These are phyloP conservation scores for Hippocampus kuda DNA, from an alignment of 2,797 vertebrate species.

Conservation along the genomic window DNA sequence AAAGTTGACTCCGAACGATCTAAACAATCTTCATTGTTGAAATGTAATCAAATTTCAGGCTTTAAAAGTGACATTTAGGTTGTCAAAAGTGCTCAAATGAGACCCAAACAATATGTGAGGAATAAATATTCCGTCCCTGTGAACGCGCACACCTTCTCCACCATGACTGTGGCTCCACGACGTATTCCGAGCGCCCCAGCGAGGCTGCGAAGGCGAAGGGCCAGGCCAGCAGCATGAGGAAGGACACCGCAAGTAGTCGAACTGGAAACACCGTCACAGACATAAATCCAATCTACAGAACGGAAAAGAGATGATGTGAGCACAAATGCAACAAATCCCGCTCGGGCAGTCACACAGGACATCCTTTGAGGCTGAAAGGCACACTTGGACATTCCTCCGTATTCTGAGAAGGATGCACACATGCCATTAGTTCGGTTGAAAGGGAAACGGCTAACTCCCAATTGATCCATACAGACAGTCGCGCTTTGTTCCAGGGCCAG, in stretches of 20 bases:
- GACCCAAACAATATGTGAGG: too few species aligned
- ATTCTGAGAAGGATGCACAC: neutral
- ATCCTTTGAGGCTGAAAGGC: constrained; percentile 7
- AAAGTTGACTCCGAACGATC: too few species aligned
- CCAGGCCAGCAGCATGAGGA: constrained; percentile 96
- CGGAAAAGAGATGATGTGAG: constrained; percentile 18
- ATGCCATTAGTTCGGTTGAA: constrained; percentile 18
- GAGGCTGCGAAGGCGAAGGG: constrained; percentile 82
- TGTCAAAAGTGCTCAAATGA: too few species aligned
- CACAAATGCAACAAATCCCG: neutral
- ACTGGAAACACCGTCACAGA: constrained; percentile 87
- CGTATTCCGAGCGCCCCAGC: constrained; percentile 70
- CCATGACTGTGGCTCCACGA: constrained; percentile 72
- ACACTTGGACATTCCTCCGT: neutral
- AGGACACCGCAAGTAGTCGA: constrained; percentile 79
- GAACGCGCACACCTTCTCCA: constrained; percentile 75
- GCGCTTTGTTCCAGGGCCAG: neutral
- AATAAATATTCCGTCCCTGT: too few species aligned
- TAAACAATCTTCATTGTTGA: too few species aligned
- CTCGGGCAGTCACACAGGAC: neutral
- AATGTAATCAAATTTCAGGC: too few species aligned
- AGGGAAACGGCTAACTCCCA: constrained; percentile 11
- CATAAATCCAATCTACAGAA: constrained; percentile 81
- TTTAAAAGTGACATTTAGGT: too few species aligned
- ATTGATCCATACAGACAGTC: neutral